Evolutionary conservation across 2,797 vertebrate species (phyloP).

Genomic region (Hippopotamyrus pictus): DNA sequence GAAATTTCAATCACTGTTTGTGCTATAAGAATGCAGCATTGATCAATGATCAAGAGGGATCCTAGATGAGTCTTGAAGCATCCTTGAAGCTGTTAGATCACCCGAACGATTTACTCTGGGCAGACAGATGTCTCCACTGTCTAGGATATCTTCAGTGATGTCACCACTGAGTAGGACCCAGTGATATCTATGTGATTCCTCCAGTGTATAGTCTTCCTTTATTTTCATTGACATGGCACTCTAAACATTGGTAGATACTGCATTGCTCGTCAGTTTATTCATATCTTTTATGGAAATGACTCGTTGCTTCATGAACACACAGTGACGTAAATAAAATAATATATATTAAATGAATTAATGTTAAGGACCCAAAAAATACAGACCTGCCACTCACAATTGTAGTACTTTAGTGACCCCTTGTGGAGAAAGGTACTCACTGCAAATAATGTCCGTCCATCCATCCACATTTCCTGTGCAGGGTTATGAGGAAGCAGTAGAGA

Average conservation of each 20-base stretch:
- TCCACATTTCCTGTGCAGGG: neutral
- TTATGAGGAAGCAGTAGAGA: neutral
- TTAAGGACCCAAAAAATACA: neutral
- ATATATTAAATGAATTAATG: neutral
- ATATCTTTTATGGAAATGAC: neutral
- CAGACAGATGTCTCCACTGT: neutral
- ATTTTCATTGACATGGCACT: neutral
- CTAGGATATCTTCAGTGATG: too few species aligned
- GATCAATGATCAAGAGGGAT: neutral
- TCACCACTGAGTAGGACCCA: neutral
- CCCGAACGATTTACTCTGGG: neutral
- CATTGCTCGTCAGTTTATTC: neutral
- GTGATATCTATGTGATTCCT: neutral
- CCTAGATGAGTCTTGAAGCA: neutral
- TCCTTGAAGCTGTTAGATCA: neutral
- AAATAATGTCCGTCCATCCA: neutral
- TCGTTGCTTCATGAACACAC: neutral
- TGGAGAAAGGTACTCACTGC: neutral
- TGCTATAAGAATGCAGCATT: neutral
- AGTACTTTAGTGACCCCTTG: slow-evolving; percentile 1
- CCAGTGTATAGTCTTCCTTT: neutral
- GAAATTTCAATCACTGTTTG: neutral
- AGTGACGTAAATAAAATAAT: neutral
- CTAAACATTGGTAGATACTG: neutral
- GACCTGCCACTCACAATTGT: neutral